These are phyloP conservation scores for Chirona hameri DNA, from an alignment of 2,888 invertebrate genomes.

Conservation along the genomic window DNA sequence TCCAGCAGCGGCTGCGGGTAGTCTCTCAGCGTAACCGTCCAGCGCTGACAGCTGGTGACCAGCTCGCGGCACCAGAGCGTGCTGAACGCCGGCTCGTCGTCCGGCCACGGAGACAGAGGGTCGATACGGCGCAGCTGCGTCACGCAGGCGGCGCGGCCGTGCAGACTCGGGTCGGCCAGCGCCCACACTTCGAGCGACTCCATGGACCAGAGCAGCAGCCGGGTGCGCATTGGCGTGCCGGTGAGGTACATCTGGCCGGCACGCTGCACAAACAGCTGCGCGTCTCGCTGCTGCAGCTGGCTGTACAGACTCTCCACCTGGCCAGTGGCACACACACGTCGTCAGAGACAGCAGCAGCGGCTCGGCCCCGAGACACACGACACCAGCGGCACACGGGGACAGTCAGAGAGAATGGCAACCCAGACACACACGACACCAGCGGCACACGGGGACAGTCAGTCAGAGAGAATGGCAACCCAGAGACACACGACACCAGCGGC, in stretches of 20 bases:
- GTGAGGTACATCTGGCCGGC: constrained; percentile 66
- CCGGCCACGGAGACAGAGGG: constrained; percentile 41
- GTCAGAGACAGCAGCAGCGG: too few species aligned
- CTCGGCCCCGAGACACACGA: too few species aligned
- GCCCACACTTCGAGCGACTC: constrained; percentile 67
- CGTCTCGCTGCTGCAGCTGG: constrained; percentile 80
- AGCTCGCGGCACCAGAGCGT: constrained; percentile 92
- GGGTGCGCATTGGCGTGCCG: constrained; percentile 61
- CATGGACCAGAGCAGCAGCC: constrained; percentile 83
- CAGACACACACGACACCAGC: too few species aligned
- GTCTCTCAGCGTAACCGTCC: constrained; percentile 86
- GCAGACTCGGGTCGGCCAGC: constrained; percentile 80
- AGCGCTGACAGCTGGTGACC: constrained; percentile 72
- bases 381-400: neutral
- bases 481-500: too few species aligned
- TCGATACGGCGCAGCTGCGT: constrained; percentile 75
- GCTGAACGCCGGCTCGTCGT: constrained; percentile 63
- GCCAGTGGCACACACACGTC: too few species aligned
- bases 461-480: too few species aligned
- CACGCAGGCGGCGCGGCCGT: constrained; percentile 73
- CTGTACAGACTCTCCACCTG: constrained; percentile 58
- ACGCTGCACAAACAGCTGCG: constrained; percentile 90
- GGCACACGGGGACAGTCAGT: too few species aligned
- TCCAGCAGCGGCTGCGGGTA: constrained; percentile 90
- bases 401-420: neutral